phyloP scores from a whole-genome alignment of 1,140 invertebrate species.

The Hylaeus volcanicus region DNA sequence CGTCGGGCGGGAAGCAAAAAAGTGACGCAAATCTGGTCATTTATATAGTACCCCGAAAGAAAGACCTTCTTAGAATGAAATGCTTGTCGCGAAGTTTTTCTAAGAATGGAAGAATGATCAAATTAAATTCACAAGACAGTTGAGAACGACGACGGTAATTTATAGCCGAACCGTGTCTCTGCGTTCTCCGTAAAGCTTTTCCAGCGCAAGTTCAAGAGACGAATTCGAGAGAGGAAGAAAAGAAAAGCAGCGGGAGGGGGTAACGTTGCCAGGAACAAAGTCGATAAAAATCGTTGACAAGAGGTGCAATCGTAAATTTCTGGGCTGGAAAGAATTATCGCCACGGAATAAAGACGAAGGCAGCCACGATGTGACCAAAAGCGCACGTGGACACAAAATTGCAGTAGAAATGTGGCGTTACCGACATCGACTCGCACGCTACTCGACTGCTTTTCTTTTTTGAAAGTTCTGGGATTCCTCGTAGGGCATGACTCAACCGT shows the following conservation, averaged over 20 bases:
- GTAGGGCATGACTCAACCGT: constrained; percentile 24
- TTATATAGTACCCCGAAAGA: background rate
- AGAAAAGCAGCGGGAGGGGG: background rate
- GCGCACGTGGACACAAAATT: background rate
- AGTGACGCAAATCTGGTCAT: too few species aligned
- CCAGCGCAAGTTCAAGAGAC: background rate
- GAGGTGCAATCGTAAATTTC: constrained; percentile 28
- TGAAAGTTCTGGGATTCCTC: background rate
- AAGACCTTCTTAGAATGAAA: background rate
- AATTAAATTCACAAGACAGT: background rate
- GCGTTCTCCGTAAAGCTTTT: background rate
- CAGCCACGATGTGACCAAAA: constrained; percentile 28
- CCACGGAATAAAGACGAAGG: constrained; percentile 18
- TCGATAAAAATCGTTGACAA: constrained; percentile 47
- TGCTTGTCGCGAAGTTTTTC: background rate
- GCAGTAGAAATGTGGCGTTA: constrained; percentile 28
- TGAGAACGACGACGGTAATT: constrained; percentile 7
- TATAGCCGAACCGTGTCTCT: background rate
- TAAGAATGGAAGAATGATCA: background rate
- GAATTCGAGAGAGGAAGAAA: background rate
- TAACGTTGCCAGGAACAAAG: background rate
- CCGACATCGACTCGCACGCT: constrained; percentile 18
- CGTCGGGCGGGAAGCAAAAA: too few species aligned
- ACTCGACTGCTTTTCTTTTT: constrained; percentile 17
- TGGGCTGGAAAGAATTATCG: constrained; percentile 36